Evolutionary conservation across 2,113 vertebrate species (phyloP).

Genomic region (Oxyruncus cristatus): DNA sequence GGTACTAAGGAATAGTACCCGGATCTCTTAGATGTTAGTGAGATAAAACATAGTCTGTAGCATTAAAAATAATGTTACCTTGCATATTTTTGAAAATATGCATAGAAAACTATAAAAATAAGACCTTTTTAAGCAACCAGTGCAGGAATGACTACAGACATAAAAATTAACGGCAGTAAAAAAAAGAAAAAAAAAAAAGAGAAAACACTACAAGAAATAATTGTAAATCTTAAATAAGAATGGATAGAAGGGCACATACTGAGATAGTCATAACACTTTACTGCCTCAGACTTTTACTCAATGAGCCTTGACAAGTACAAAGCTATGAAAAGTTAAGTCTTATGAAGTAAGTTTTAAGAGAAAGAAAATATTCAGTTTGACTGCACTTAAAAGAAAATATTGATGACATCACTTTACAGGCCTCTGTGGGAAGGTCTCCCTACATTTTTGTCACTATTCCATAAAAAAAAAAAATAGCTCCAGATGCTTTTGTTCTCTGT

Average conservation of each 20-base stretch:
- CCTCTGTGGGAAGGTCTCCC: not conserved
- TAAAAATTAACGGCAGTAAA: not conserved
- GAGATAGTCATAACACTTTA: not conserved
- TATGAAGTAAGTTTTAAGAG: not conserved
- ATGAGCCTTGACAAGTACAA: not conserved
- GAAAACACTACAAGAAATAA: not conserved
- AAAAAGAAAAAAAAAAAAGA: not conserved
- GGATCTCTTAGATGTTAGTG: not conserved
- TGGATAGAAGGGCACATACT: not conserved
- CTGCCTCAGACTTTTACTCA: not conserved
- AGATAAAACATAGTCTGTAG: not conserved
- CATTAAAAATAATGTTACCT: not conserved
- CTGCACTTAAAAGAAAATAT: not conserved
- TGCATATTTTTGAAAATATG: not conserved
- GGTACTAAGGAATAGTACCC: not conserved
- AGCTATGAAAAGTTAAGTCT: not conserved
- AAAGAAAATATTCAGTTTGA: not conserved
- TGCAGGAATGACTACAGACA: not conserved
- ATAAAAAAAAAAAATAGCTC: not conserved
- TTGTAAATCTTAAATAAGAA: not conserved
- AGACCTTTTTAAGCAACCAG: not conserved
- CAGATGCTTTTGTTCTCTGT: not conserved
- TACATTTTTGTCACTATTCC: not conserved
- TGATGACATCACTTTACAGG: not conserved
- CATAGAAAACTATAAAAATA: not conserved